Evolutionary conservation across 2,113 vertebrate genomes (phyloP).

Genomic region (Potamarius usumacintae): DNA sequence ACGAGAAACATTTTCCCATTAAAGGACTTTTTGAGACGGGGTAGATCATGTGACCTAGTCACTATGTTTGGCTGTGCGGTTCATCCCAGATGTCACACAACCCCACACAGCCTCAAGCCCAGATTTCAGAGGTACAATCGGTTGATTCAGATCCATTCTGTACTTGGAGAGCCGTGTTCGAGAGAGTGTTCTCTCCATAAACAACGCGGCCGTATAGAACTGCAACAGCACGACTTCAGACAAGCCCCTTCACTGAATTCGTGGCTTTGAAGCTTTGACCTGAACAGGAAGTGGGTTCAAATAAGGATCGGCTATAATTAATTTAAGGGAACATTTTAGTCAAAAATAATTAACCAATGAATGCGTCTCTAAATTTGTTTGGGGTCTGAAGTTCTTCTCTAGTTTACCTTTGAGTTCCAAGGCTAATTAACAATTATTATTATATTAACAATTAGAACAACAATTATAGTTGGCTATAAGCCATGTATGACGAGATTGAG

Average conservation of each 20-base stretch:
- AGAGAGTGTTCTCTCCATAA: constrained; percentile 40
- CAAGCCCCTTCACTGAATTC: not conserved
- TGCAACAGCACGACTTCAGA: not conserved
- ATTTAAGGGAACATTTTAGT: not conserved
- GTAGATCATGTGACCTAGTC: constrained; percentile 54
- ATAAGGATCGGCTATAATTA: not conserved
- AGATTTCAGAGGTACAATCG: not conserved
- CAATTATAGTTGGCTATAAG: too few relatives aligned
- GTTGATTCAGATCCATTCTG: not conserved
- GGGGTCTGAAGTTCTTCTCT: not conserved
- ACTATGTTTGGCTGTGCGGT: constrained; percentile 32
- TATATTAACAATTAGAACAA: too few relatives aligned
- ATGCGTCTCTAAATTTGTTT: not conserved
- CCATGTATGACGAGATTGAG: too few relatives aligned
- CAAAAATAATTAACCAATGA: not conserved
- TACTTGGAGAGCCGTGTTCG: constrained; percentile 25
- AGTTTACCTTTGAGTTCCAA: not conserved
- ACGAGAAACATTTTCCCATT: constrained; percentile 32
- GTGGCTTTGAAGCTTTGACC: not conserved
- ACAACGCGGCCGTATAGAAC: constrained; percentile 31
- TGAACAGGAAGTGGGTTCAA: not conserved
- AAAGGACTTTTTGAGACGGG: constrained; percentile 17
- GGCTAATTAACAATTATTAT: not conserved
- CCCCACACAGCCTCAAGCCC: constrained; percentile 23
- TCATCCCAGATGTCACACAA: constrained; percentile 39